Evolutionary conservation across 2,113 vertebrate species (phyloP).

Genomic region (Psittacus erithacus): DNA sequence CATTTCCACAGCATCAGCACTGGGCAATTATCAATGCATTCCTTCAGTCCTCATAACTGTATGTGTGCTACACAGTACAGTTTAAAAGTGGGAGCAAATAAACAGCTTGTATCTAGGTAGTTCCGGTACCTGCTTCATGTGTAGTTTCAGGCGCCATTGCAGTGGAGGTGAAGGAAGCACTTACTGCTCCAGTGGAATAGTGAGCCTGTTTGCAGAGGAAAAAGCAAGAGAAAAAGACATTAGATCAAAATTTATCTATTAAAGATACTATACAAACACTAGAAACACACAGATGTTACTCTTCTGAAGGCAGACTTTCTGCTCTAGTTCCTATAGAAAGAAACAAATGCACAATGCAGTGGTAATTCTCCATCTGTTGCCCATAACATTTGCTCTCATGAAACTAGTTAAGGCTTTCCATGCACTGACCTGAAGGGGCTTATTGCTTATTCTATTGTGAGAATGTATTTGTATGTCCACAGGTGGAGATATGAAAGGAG

Average conservation of each 20-base stretch:
- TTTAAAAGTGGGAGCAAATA: not conserved
- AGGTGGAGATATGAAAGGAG: not conserved
- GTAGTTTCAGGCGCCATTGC: conserved; percentile 92
- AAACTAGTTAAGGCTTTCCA: not conserved
- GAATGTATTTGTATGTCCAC: not conserved
- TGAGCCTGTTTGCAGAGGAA: conserved; percentile 82
- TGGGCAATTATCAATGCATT: not conserved
- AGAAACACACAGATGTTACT: not conserved
- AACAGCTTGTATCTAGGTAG: not conserved
- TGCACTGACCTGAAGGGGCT: not conserved
- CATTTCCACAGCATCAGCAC: not conserved
- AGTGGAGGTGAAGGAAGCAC: conserved; percentile 96
- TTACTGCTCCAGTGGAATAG: conserved; percentile 95
- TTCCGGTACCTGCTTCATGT: conserved; percentile 88
- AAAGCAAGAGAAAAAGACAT: not conserved
- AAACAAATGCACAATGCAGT: not conserved
- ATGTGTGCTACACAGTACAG: not conserved
- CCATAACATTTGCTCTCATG: not conserved
- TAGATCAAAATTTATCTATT: not conserved
- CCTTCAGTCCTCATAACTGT: not conserved
- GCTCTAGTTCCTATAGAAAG: not conserved
- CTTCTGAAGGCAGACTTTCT: not conserved
- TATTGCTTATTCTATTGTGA: not conserved
- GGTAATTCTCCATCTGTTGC: conserved; percentile 9
- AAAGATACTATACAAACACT: not conserved